These are phyloP conservation scores for Marisa cornuarietis DNA, from an alignment of 1,140 invertebrate species.

Conservation along the genomic window DNA sequence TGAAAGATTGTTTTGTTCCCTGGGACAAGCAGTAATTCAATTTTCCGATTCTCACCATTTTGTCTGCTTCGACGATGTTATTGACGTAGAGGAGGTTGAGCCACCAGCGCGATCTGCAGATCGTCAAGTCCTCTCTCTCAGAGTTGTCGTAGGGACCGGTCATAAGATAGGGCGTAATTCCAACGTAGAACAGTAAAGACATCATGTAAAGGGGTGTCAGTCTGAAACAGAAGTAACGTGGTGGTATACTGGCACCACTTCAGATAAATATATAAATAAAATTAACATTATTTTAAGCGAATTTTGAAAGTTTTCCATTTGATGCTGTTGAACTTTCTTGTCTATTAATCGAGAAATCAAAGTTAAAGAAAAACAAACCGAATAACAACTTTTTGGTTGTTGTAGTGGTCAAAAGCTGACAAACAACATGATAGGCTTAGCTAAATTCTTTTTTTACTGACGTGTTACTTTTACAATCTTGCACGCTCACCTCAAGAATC, in stretches of 20 bases:
- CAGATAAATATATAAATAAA: neutral
- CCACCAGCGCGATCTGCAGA: conserved; percentile 80
- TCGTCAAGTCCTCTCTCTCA: neutral
- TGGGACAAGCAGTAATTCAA: neutral
- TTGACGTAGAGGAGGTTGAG: conserved; percentile 82
- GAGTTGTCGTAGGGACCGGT: conserved; percentile 75
- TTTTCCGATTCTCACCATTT: neutral
- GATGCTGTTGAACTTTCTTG: no score
- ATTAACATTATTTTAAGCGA: no score
- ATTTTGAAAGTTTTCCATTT: no score
- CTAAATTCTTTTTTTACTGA: no score
- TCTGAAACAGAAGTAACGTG: conserved; percentile 23
- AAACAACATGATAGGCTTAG: no score
- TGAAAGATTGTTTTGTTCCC: neutral
- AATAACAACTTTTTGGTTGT: no score
- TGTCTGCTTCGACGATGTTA: conserved; percentile 73
- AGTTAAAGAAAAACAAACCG: no score
- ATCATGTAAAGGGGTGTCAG: conserved; percentile 85
- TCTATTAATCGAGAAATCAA: no score
- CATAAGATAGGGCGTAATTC: conserved; percentile 74
- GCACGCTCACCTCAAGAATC: no score
- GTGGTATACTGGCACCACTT: neutral
- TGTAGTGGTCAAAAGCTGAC: no score
- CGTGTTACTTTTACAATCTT: no score
- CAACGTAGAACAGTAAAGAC: conserved; percentile 79